A percentile compares a stretch with the other conserved stretches of the same genome.
phyloP scores from a whole-genome alignment of 2,113 vertebrate species.

The Pandion haliaetus region DNA sequence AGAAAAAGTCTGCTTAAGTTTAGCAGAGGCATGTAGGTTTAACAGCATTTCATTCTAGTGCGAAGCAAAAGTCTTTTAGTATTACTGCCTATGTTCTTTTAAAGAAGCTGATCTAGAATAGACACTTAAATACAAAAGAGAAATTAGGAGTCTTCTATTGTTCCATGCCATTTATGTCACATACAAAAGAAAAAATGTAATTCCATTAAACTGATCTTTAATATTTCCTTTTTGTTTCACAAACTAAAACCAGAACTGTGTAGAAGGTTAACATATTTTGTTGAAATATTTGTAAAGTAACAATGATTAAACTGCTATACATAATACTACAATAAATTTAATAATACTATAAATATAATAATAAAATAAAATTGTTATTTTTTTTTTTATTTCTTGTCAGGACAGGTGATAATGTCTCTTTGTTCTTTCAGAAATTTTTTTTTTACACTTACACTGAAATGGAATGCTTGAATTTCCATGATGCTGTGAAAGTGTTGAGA shows the following conservation, averaged over 20 bases:
- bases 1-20: background rate
- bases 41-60: background rate
- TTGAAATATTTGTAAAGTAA: background rate
- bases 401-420: background rate
- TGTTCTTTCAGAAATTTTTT: background rate
- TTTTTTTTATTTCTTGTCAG: background rate
- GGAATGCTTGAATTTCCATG: background rate
- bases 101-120: background rate
- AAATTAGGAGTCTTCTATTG: background rate
- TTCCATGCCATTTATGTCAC: background rate
- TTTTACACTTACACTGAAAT: background rate
- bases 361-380: background rate
- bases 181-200: background rate
- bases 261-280: background rate
- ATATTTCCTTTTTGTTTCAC: background rate
- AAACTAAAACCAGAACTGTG: background rate
- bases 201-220: background rate
- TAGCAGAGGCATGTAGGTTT: background rate
- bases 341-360: background rate
- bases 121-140: background rate
- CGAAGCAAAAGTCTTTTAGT: background rate
- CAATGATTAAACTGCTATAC: background rate
- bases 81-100: background rate
- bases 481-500: background rate
- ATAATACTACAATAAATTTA: background rate